These are phyloP conservation scores for Lycophotia porphyrea DNA, from an alignment of 2,888 invertebrate species.

Conservation along the genomic window DNA sequence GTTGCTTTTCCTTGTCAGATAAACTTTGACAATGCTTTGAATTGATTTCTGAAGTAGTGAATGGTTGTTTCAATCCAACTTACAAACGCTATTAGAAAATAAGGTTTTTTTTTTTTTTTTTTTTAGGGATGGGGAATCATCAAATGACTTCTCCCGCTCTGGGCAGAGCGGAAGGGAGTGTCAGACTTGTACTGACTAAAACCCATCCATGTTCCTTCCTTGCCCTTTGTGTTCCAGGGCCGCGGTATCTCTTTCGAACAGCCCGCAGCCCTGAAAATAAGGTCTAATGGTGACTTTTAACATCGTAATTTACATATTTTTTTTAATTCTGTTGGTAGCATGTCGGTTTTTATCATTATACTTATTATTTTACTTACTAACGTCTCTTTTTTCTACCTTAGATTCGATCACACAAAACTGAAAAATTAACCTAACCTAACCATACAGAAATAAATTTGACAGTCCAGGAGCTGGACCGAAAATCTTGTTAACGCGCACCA, in stretches of 20 bases:
- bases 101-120: no score
- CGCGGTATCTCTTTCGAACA: no score
- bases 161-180: no score
- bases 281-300: neutral
- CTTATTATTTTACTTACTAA: neutral
- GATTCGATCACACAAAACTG: neutral
- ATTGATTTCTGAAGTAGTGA: conserved; percentile 45
- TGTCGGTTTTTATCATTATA: neutral
- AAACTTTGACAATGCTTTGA: conserved; percentile 54
- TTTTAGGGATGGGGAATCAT: no score
- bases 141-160: no score
- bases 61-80: conserved; percentile 17
- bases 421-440: neutral
- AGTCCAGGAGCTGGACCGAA: neutral
- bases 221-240: no score
- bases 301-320: neutral
- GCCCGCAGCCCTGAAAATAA: no score
- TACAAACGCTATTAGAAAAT: conserved; percentile 26
- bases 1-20: conserved; percentile 56
- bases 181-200: no score
- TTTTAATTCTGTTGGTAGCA: neutral
- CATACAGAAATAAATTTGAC: neutral
- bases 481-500: neutral
- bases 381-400: neutral
- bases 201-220: no score